phyloP scores from a whole-genome alignment of 2,888 invertebrate species.

The Allygus modestus region DNA sequence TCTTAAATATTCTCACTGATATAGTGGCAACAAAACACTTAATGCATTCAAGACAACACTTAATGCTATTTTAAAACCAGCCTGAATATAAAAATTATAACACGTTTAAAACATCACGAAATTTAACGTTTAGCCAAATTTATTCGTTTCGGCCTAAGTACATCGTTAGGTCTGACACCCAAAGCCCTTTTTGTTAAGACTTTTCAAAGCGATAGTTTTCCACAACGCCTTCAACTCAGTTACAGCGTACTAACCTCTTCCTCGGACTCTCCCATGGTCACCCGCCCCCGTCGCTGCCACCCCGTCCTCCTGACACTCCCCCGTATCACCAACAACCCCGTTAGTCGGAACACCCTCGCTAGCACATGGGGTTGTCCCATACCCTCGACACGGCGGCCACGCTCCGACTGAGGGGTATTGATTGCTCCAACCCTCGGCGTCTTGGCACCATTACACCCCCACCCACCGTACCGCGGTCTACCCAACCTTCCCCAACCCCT shows the following conservation, averaged over 20 bases:
- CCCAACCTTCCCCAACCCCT: background rate
- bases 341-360: background rate
- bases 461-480: background rate
- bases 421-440: background rate
- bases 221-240: too few relatives aligned
- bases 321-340: constrained; percentile 10
- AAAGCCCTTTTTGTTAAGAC: too few relatives aligned
- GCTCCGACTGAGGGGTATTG: constrained; percentile 22
- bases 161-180: too few relatives aligned
- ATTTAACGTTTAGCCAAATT: too few relatives aligned
- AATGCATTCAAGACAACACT: too few relatives aligned
- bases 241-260: background rate
- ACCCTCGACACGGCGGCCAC: background rate
- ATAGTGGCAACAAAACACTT: too few relatives aligned
- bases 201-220: too few relatives aligned
- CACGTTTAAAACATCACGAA: too few relatives aligned
- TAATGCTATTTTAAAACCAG: too few relatives aligned
- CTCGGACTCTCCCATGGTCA: background rate
- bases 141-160: too few relatives aligned
- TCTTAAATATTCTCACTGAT: too few relatives aligned
- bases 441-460: background rate
- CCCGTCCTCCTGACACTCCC: background rate
- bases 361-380: background rate
- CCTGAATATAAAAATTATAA: too few relatives aligned
- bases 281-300: background rate